Percentiles rank a stretch among this genome's conserved stretches.
Evolutionary conservation across 2,113 vertebrate species (phyloP).

Genomic region (Sorex fumeus): DNA sequence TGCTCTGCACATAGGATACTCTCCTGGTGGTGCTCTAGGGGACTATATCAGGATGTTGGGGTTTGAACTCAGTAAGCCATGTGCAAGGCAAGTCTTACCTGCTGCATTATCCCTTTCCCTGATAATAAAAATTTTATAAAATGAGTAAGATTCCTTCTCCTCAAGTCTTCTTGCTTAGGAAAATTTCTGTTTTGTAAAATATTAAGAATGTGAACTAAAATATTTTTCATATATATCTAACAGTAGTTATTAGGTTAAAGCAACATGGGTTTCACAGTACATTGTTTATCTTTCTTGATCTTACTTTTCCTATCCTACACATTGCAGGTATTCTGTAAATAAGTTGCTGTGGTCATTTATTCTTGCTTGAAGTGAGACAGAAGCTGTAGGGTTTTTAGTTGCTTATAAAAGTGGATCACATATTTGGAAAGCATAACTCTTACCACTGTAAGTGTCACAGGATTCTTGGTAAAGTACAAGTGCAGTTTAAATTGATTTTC

Average conservation of each 20-base stretch:
- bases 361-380: slow-evolving; percentile 55
- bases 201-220: neutral
- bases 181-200: slow-evolving; percentile 9
- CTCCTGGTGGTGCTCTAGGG: too few relatives aligned
- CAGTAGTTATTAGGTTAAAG: neutral
- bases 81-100: too few relatives aligned
- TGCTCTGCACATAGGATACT: too few relatives aligned
- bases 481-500: slow-evolving; percentile 79
- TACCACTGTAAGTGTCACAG: slow-evolving; percentile 64
- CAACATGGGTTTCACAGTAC: neutral
- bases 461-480: slow-evolving; percentile 71
- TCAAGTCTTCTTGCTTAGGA: neutral
- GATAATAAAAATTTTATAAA: neutral
- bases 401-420: slow-evolving; percentile 72
- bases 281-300: slow-evolving; percentile 61
- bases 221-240: neutral
- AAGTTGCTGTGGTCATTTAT: slow-evolving; percentile 61
- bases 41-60: too few relatives aligned
- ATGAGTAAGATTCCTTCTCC: neutral
- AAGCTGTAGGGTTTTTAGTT: slow-evolving; percentile 62
- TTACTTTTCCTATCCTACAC: slow-evolving; percentile 60
- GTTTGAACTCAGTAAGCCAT: too few relatives aligned
- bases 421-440: slow-evolving; percentile 77
- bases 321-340: slow-evolving; percentile 18
- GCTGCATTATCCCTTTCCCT: too few relatives aligned